Evolutionary conservation across 2,113 vertebrate species (phyloP).

Genomic region (Calidris pugnax): DNA sequence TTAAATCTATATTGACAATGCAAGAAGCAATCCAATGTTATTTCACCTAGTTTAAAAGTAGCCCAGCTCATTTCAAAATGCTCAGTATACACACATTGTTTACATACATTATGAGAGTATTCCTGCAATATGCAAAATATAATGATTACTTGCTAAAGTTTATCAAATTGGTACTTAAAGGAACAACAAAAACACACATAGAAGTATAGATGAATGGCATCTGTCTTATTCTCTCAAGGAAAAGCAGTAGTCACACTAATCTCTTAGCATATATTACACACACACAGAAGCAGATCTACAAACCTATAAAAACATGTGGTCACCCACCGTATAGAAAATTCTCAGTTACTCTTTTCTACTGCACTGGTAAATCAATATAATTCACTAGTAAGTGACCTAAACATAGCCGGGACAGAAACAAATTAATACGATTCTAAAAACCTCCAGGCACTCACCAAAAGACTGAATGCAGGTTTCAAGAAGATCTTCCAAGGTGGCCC

Average conservation of each 20-base stretch:
- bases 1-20: not conserved
- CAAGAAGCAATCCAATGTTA: not conserved
- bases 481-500: slow-evolving; percentile 91
- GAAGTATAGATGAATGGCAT: fast-evolving
- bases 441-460: slow-evolving; percentile 84
- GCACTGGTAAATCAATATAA: not conserved
- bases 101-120: not conserved
- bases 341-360: not conserved
- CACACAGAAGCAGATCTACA: not conserved
- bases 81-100: not conserved
- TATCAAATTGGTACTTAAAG: not conserved
- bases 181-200: not conserved
- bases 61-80: not conserved
- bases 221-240: not conserved
- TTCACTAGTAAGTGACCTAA: not conserved
- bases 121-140: not conserved
- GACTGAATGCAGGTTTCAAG: slow-evolving; percentile 91
- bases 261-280: not conserved
- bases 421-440: not conserved
- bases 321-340: not conserved
- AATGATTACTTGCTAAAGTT: not conserved
- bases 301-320: not conserved
- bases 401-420: not conserved
- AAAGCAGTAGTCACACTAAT: not conserved
- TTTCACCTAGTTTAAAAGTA: not conserved